These are phyloP conservation scores for Rhynchotus rufescens DNA, from an alignment of 2,797 vertebrate genomes.

Conservation along the genomic window DNA sequence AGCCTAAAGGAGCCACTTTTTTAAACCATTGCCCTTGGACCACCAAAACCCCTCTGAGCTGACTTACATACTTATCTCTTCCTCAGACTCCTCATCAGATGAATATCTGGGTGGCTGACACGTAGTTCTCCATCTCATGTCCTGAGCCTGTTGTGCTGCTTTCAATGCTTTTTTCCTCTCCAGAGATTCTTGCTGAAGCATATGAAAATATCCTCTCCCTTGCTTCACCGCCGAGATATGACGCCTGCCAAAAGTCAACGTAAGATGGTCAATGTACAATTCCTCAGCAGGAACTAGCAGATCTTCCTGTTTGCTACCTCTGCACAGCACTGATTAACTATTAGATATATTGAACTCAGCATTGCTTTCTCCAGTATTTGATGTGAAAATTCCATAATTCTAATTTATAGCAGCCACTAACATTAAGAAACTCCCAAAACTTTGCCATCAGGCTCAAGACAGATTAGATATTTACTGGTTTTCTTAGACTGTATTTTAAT, in stretches of 20 bases:
- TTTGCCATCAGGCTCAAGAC: neutral
- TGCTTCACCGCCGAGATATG: slow-evolving; percentile 77
- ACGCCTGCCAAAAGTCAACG: slow-evolving; percentile 56
- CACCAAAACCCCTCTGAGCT: neutral
- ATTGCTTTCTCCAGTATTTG: neutral
- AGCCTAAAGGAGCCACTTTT: neutral
- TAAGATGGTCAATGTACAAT: neutral
- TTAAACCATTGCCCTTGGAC: neutral
- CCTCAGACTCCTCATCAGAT: neutral
- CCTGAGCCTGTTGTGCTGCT: slow-evolving; percentile 30
- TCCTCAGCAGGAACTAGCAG: neutral
- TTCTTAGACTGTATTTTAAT: neutral
- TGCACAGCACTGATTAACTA: neutral
- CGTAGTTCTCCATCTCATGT: slow-evolving; percentile 24
- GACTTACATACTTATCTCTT: neutral
- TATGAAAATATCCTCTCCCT: slow-evolving; percentile 76
- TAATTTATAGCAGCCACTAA: neutral
- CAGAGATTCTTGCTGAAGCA: slow-evolving; percentile 75
- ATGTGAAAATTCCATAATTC: neutral
- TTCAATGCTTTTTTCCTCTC: slow-evolving; percentile 41
- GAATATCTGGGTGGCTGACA: slow-evolving; percentile 53
- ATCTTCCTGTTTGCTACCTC: neutral
- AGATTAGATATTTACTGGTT: neutral
- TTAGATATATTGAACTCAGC: neutral
- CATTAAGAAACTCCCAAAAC: neutral